These are phyloP conservation scores for Hirundichthys speculiger DNA, from an alignment of 2,113 vertebrate species.

Conservation along the genomic window DNA sequence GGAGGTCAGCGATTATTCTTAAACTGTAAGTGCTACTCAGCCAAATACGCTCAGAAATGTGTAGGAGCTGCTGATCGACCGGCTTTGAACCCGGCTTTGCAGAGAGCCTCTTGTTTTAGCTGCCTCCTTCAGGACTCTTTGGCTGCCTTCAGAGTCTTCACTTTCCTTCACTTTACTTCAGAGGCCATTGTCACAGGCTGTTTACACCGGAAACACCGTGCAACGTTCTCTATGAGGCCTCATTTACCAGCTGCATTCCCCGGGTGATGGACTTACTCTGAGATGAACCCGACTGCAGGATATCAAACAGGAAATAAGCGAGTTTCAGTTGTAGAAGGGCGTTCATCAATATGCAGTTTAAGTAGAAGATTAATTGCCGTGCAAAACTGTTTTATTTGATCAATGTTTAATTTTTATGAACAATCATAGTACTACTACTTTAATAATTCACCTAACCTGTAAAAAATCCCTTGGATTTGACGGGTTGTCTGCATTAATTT, in stretches of 20 bases:
- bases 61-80: conserved; percentile 30
- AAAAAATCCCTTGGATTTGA: no score
- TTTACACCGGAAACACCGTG: conserved; percentile 30
- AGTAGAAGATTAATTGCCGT: no score
- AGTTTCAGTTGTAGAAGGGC: background rate
- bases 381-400: no score
- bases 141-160: conserved; percentile 1
- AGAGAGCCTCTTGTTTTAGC: conserved; percentile 31
- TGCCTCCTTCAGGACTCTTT: conserved; percentile 30
- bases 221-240: background rate
- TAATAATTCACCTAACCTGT: no score
- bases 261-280: conserved; percentile 2
- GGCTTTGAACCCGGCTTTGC: conserved; percentile 40
- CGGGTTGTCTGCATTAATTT: no score
- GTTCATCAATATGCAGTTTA: no score
- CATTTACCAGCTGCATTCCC: conserved; percentile 6
- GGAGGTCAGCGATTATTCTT: conserved; percentile 35
- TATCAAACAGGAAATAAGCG: conserved; percentile 26
- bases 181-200: background rate
- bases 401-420: no score
- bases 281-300: conserved; percentile 5
- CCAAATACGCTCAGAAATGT: conserved; percentile 29
- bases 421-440: no score
- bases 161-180: conserved; percentile 12
- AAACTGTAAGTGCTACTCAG: conserved; percentile 19